Evolutionary conservation across 2,113 vertebrate species (phyloP), one percentile per base, ranked within the genome.

Genomic region (Ornithorhynchus anatinus): DNA sequence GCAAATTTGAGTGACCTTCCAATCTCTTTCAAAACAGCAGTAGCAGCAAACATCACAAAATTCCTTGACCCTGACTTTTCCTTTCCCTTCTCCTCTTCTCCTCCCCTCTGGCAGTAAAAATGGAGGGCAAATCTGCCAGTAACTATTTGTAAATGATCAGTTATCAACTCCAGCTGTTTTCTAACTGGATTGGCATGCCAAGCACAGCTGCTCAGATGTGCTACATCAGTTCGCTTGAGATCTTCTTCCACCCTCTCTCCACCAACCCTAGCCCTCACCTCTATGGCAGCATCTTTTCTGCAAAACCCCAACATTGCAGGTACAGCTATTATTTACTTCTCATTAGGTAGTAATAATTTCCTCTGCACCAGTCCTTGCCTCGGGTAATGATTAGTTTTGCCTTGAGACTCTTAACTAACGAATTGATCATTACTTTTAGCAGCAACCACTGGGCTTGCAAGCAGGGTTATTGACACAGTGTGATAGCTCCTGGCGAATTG

Each of bases 141-240:
- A 89, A 84, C 82, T 84, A 81, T 86, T 89, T 89, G 69, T 81
- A 86, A 92, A 88, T 85, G 44, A 70, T 85, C 61, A 59, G 67
- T 85, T 86, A 80, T 50, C 59, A 75, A 75, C 48, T 51, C 17
- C 71, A 90, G 77, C 68, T 86, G 68, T 88, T 82, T 89, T 72
- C 52, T 84, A 56, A 74, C 56, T 69, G 25, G 20, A 62, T 58
- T 48, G 15, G 38, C 56, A 84, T 73, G 71, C 53, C 72, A 53
- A 75, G 25, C 74, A 77, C 80, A 88, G 61, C 69, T 88, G 82
- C 38, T 85, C 75, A 39, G 32, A 82, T 45, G 40, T n/a, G 0
- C 40, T 54, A 76, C 52, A 56, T 20, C 6, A 50, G n/a, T 63
- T 64, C 50, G n/a, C 47, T 58, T 72, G 63, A 56, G 23, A 35